Percentiles rank a stretch among this genome's conserved stretches.
Evolutionary conservation across 2,888 invertebrate genomes (phyloP).

Genomic region (Tetragonula carbonaria): DNA sequence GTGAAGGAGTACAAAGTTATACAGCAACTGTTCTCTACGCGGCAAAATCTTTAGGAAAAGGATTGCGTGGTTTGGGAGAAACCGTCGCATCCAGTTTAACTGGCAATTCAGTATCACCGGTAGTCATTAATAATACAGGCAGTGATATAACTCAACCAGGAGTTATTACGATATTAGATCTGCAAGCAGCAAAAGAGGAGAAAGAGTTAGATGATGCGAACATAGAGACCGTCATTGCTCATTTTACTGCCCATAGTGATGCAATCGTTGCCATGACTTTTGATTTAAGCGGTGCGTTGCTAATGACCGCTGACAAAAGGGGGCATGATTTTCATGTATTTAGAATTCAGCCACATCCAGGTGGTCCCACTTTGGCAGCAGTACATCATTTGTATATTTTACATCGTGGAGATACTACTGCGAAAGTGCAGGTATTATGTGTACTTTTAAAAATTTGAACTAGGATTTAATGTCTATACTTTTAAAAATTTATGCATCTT

Average conservation of each 20-base stretch:
- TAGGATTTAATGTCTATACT: not conserved
- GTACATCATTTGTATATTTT: conserved; percentile 98
- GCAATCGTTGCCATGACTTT: conserved; percentile 95
- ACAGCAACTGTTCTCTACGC: conserved; percentile 97
- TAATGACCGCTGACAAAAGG: conserved; percentile 95
- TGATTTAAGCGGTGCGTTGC: conserved; percentile 94
- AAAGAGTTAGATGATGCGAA: conserved; percentile 87
- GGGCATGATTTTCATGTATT: conserved; percentile 99
- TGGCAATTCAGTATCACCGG: conserved; percentile 83
- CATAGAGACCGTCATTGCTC: conserved; percentile 92
- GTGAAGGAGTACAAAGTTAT: conserved; percentile 93
- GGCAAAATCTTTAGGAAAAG: conserved; percentile 96
- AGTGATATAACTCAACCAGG: conserved; percentile 91
- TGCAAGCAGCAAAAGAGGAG: conserved; percentile 88
- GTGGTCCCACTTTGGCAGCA: conserved; percentile 93
- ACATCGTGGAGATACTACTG: conserved; percentile 97
- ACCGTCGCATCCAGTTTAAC: conserved; percentile 96
- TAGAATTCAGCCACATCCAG: conserved; percentile 96
- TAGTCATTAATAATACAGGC: conserved; percentile 71
- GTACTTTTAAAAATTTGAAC: not conserved
- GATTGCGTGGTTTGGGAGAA: conserved; percentile 94
- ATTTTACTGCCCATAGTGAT: conserved; percentile 94
- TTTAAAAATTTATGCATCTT: not conserved
- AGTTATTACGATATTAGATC: conserved; percentile 94
- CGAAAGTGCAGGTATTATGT: conserved; percentile 90